Conservation (phyloP, 2,113 vertebrate genomes). For the Mus spicilegus region DNA sequence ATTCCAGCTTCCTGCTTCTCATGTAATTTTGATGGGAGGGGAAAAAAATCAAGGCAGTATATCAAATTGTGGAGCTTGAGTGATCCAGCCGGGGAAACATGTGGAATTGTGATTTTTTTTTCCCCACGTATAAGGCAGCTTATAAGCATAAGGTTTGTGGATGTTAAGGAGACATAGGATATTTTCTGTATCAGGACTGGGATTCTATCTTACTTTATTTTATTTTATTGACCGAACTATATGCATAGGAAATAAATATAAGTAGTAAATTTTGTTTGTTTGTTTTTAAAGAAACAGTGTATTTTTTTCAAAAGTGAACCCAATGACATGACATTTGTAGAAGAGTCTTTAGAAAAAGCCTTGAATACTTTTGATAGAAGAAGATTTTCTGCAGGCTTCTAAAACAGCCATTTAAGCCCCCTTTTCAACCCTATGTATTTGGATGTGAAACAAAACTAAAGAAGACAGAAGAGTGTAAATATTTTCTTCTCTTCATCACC, state of each 20-base stretch:
- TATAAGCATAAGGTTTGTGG: constrained; percentile 62
- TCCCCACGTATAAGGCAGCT: constrained; percentile 47
- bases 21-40: constrained; percentile 76
- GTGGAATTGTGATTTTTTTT: constrained; percentile 46
- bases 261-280: constrained; percentile 67
- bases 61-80: constrained; percentile 57
- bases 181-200: constrained; percentile 67
- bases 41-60: constrained; percentile 41
- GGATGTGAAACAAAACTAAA: constrained; percentile 72
- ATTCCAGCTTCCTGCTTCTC: constrained; percentile 54
- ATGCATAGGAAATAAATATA: constrained; percentile 76
- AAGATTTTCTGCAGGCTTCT: constrained; percentile 71
- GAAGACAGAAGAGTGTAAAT: constrained; percentile 60
- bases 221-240: constrained; percentile 53
- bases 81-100: constrained; percentile 30
- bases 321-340: constrained; percentile 67
- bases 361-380: constrained; percentile 69
- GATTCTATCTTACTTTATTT: background rate
- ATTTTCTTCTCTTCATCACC: constrained; percentile 45
- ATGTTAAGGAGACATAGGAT: constrained; percentile 54
- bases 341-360: constrained; percentile 70
- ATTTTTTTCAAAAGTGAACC: constrained; percentile 66
- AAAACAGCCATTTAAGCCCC: constrained; percentile 73
- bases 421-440: constrained; percentile 69
- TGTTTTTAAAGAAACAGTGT: constrained; percentile 64